These are phyloP conservation scores for Ceuthmochares aereus DNA, from an alignment of 2,113 vertebrate species.

Conservation along the genomic window DNA sequence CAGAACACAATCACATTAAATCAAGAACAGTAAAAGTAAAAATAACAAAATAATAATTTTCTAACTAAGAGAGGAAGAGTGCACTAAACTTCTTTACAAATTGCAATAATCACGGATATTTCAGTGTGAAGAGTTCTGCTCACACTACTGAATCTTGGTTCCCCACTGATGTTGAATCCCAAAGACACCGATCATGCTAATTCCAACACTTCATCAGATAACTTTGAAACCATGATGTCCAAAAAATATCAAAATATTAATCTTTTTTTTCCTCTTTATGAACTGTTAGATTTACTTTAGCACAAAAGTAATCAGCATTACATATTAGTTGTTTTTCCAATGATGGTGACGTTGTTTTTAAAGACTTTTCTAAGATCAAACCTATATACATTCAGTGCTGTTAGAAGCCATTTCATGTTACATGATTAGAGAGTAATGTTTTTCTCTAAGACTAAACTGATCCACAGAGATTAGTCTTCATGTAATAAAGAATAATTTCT, in stretches of 20 bases:
- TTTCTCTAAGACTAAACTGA: not conserved
- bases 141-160: not conserved
- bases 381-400: not conserved
- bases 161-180: accelerated
- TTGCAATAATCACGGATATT: not conserved
- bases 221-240: not conserved
- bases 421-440: not conserved
- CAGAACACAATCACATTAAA: not conserved
- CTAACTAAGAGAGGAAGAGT: not conserved
- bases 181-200: not conserved
- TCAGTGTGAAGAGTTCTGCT: not conserved
- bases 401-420: not conserved
- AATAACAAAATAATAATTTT: not conserved
- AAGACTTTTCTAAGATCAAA: not conserved
- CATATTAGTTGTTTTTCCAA: not conserved
- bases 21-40: not conserved
- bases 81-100: not conserved
- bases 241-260: not conserved
- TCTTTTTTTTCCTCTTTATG: not conserved
- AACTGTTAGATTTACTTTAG: not conserved
- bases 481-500: not conserved
- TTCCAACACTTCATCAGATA: not conserved
- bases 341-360: not conserved
- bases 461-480: not conserved
- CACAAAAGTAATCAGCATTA: not conserved